Percentiles rank a stretch among this genome's conserved stretches.
Conservation (phyloP, 2,113 vertebrate genomes). For the Thymallus thymallus region DNA sequence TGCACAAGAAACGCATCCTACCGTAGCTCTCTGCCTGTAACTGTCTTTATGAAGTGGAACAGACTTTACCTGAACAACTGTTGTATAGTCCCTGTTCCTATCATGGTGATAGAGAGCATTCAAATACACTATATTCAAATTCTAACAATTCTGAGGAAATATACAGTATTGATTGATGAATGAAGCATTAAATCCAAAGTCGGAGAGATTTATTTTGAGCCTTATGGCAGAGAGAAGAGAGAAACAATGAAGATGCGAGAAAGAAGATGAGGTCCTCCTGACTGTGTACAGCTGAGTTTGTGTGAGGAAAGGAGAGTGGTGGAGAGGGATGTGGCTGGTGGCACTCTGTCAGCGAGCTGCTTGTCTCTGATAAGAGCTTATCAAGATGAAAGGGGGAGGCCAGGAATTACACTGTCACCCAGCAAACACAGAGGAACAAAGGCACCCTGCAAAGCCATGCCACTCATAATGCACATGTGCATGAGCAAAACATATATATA, state of each 20-base stretch:
- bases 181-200: neutral
- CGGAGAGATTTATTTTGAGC: neutral
- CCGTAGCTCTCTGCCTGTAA: neutral
- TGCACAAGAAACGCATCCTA: slow-evolving; percentile 1
- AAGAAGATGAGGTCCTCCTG: neutral
- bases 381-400: slow-evolving; percentile 73
- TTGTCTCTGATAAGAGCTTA: slow-evolving; percentile 71
- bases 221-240: neutral
- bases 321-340: slow-evolving; percentile 63
- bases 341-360: slow-evolving; percentile 53
- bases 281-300: slow-evolving; percentile 22
- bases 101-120: too few relatives aligned
- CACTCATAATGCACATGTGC: neutral
- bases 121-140: slow-evolving; percentile 16
- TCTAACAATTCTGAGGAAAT: slow-evolving; percentile 23
- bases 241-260: neutral
- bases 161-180: too few relatives aligned
- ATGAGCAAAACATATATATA: too few relatives aligned
- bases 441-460: slow-evolving; percentile 2
- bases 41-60: slow-evolving; percentile 3
- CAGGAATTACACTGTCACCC: slow-evolving; percentile 52
- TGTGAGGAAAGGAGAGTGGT: neutral
- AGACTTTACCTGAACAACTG: neutral
- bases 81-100: too few relatives aligned
- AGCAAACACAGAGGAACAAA: neutral